These are phyloP conservation scores for Zosterops pallidus DNA, from an alignment of 2,113 vertebrate genomes.

Conservation along the genomic window DNA sequence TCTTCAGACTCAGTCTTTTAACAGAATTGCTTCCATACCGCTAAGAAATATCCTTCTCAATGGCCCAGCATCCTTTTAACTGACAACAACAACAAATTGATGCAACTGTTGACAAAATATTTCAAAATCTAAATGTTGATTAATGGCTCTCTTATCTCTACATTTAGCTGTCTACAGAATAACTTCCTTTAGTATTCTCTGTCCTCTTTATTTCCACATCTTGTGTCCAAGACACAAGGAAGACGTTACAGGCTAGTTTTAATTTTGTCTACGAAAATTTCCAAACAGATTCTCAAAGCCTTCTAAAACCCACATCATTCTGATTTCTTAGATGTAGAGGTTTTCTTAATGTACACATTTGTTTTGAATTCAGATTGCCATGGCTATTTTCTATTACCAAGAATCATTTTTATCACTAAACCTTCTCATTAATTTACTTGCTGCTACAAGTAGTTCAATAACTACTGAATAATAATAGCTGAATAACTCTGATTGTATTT, in stretches of 20 bases:
- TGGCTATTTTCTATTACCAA: background rate
- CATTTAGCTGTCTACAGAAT: background rate
- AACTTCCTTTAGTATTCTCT: background rate
- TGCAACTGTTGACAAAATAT: background rate
- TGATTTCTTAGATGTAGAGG: fast-evolving
- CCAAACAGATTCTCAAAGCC: background rate
- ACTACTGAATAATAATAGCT: background rate
- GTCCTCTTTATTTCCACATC: background rate
- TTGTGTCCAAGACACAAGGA: background rate
- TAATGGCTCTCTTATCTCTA: background rate
- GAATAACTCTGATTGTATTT: background rate
- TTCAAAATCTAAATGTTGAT: background rate
- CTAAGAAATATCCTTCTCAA: background rate
- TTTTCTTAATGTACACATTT: background rate
- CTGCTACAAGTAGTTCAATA: background rate
- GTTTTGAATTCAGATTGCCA: background rate
- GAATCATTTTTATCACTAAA: background rate
- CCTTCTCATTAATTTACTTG: background rate
- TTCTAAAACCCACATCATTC: background rate
- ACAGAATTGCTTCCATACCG: background rate
- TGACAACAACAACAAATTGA: background rate
- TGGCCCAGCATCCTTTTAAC: background rate
- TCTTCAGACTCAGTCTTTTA: background rate
- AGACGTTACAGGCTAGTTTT: background rate
- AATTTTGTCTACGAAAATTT: background rate